phyloP scores from a whole-genome alignment of 2,888 invertebrate species.

The Cotesia congregata region DNA sequence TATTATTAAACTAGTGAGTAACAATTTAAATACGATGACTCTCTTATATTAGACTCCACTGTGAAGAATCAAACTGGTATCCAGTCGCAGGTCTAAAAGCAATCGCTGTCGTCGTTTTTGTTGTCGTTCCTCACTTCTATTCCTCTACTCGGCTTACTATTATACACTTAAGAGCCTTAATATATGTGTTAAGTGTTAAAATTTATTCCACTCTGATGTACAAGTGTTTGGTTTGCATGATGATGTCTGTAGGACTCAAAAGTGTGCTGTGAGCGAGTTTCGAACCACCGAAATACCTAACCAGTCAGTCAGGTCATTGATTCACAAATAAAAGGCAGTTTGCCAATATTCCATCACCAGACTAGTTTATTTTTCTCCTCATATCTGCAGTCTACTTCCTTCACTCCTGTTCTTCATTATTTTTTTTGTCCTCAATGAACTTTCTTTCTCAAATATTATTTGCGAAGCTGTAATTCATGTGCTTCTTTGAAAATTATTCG shows the following conservation, averaged over 20 bases:
- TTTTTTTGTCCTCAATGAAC: no score
- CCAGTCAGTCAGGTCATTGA: constrained; percentile 40
- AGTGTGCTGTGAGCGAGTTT: constrained; percentile 23
- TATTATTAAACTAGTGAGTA: background rate
- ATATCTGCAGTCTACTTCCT: background rate
- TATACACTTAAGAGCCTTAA: no score
- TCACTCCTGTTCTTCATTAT: no score
- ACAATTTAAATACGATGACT: constrained; percentile 20
- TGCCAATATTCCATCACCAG: constrained; percentile 30
- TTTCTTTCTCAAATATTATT: no score
- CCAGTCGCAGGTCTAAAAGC: constrained; percentile 20
- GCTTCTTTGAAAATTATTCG: no score
- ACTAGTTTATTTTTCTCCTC: background rate
- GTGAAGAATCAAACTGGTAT: background rate
- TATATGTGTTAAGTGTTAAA: background rate
- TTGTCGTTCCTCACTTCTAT: constrained; percentile 10
- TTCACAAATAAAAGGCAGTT: constrained; percentile 29
- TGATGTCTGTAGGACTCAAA: background rate
- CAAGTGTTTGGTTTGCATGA: background rate
- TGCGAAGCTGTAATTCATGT: no score
- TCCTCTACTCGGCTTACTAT: background rate
- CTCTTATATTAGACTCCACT: background rate
- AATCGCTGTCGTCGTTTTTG: background rate
- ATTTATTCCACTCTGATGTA: background rate
- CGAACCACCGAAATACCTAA: constrained; percentile 34